phyloP scores from a whole-genome alignment of 1,140 invertebrate genomes.

The Leptinotarsa defecta region DNA sequence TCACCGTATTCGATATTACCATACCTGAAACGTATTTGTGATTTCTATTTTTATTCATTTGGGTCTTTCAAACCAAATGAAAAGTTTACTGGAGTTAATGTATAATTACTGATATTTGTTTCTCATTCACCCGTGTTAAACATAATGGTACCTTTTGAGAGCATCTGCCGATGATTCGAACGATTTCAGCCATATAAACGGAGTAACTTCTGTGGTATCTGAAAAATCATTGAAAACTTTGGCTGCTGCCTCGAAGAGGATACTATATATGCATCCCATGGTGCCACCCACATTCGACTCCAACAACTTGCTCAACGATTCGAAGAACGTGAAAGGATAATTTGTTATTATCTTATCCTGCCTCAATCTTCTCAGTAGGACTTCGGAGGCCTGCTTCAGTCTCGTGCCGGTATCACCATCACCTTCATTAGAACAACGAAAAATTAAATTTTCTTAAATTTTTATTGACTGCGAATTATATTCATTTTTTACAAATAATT shows the following conservation, averaged over 20 bases:
- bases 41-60: too few relatives aligned
- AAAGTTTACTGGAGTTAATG: too few relatives aligned
- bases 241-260: conserved; percentile 52
- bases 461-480: neutral
- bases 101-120: too few relatives aligned
- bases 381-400: conserved; percentile 61
- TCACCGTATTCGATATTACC: conserved; percentile 61
- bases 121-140: too few relatives aligned
- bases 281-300: conserved; percentile 45
- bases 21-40: conserved; percentile 47
- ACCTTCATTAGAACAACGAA: conserved; percentile 26
- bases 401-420: conserved; percentile 71
- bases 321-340: conserved; percentile 48
- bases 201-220: conserved; percentile 37
- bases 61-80: too few relatives aligned
- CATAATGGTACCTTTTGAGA: conserved; percentile 25
- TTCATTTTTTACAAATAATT: neutral
- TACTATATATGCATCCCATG: conserved; percentile 50
- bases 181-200: conserved; percentile 43
- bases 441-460: neutral
- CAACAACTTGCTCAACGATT: conserved; percentile 47
- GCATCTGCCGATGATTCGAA: conserved; percentile 37
- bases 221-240: conserved; percentile 40
- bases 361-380: conserved; percentile 47
- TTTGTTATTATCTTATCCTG: conserved; percentile 39